Evolutionary conservation across 2,797 vertebrate genomes (phyloP).

Genomic region (Aphelocoma californica): DNA sequence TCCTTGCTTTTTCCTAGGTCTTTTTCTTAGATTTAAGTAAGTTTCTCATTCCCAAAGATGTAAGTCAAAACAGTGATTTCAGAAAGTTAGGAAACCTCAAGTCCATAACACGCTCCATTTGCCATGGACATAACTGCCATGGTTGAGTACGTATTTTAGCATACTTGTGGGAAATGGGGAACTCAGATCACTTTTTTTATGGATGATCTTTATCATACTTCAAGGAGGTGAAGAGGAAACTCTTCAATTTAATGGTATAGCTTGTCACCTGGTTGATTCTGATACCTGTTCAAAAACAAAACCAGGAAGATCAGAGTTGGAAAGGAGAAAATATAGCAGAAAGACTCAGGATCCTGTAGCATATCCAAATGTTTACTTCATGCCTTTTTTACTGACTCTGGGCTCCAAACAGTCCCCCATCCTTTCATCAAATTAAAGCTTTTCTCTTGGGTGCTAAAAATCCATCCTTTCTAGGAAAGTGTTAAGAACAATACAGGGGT

Average conservation of each 20-base stretch:
- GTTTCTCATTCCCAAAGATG: background rate
- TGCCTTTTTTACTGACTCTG: background rate
- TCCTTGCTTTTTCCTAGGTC: background rate
- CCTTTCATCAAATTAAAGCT: background rate
- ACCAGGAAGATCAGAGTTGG: background rate
- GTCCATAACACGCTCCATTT: background rate
- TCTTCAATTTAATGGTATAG: background rate
- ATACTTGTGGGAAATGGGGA: background rate
- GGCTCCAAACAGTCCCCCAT: background rate
- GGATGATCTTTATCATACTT: background rate
- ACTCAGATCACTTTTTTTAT: background rate
- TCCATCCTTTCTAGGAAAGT: background rate
- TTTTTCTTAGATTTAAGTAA: background rate
- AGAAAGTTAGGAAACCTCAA: background rate
- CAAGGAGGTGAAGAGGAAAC: background rate
- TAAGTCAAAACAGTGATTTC: background rate
- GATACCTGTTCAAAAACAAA: background rate
- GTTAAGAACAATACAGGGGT: background rate
- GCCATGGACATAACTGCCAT: rapidly evolving
- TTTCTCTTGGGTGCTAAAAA: background rate
- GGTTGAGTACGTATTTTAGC: background rate
- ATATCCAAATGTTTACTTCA: rapidly evolving
- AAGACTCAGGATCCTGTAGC: background rate
- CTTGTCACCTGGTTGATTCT: background rate
- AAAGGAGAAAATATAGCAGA: background rate